phyloP scores from a whole-genome alignment of 2,888 invertebrate genomes.

The Alentia gelatinosa region DNA sequence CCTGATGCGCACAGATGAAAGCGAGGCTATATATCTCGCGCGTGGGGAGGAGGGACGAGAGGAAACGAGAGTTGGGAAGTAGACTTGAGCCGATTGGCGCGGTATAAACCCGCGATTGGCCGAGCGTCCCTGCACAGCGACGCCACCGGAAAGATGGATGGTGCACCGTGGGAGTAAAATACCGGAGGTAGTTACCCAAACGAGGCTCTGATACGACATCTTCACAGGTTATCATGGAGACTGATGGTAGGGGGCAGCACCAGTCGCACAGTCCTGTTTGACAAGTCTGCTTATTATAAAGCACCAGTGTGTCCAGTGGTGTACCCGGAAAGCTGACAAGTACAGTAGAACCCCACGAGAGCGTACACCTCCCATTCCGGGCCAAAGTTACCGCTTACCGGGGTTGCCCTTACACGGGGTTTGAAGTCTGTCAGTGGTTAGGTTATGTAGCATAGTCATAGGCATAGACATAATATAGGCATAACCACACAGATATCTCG shows the following conservation, averaged over 20 bases:
- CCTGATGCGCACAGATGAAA: slow-evolving; percentile 15
- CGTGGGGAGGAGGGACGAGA: neutral
- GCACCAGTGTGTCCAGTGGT: neutral
- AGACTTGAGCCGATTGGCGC: neutral
- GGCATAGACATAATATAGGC: no score
- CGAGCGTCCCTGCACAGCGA: neutral
- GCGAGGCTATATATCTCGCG: neutral
- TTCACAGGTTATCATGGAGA: slow-evolving; percentile 2
- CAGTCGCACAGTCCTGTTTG: no score
- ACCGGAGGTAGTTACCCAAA: neutral
- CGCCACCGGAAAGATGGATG: neutral
- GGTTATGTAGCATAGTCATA: no score
- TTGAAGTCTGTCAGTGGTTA: no score
- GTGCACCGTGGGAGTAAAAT: neutral
- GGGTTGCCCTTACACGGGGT: no score
- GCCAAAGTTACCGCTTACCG: no score
- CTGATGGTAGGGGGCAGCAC: slow-evolving; percentile 6
- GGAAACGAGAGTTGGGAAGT: neutral
- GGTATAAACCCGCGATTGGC: neutral
- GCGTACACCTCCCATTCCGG: no score
- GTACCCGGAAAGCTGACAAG: no score
- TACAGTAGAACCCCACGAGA: no score
- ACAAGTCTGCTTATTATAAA: neutral
- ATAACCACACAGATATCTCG: no score
- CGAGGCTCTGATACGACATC: slow-evolving; percentile 16